Evolutionary conservation across 2,888 invertebrate species (phyloP).

Genomic region (Mimumesa dahlbomi): DNA sequence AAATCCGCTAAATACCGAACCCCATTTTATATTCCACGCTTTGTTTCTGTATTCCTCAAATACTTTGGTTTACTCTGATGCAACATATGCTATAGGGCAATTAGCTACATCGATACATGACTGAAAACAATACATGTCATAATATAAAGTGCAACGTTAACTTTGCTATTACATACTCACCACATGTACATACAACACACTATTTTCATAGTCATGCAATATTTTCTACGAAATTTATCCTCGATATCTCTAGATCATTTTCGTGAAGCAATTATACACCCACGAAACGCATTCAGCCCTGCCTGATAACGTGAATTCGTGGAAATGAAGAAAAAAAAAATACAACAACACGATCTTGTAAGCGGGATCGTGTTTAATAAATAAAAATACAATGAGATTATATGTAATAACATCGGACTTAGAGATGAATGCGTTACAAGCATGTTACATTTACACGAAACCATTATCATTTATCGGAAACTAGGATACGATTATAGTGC

Average conservation of each 20-base stretch:
- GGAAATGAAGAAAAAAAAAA: too few relatives aligned
- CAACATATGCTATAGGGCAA: constrained; percentile 13
- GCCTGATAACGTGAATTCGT: background rate
- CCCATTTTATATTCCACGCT: too few relatives aligned
- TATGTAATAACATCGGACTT: too few relatives aligned
- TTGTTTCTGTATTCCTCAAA: constrained; percentile 33
- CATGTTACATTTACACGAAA: too few relatives aligned
- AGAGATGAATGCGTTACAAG: too few relatives aligned
- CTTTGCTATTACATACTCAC: constrained; percentile 25
- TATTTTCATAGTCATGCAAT: constrained; percentile 26
- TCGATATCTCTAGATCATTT: too few relatives aligned
- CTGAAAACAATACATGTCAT: constrained; percentile 30
- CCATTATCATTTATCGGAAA: background rate
- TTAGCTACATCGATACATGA: constrained; percentile 27
- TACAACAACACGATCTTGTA: too few relatives aligned
- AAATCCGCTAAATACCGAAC: constrained; percentile 22
- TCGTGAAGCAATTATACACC: too few relatives aligned
- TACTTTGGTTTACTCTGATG: constrained; percentile 14
- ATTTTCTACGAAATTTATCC: constrained; percentile 21
- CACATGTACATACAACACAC: constrained; percentile 23
- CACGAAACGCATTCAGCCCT: background rate
- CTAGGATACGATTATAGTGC: background rate
- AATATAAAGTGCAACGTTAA: constrained; percentile 26
- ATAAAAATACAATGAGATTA: too few relatives aligned
- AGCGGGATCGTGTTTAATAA: too few relatives aligned